A percentile compares a stretch with the other conserved stretches of the same genome.
Conservation (phyloP, 2,888 invertebrate genomes). For the Melanostoma scalare region DNA sequence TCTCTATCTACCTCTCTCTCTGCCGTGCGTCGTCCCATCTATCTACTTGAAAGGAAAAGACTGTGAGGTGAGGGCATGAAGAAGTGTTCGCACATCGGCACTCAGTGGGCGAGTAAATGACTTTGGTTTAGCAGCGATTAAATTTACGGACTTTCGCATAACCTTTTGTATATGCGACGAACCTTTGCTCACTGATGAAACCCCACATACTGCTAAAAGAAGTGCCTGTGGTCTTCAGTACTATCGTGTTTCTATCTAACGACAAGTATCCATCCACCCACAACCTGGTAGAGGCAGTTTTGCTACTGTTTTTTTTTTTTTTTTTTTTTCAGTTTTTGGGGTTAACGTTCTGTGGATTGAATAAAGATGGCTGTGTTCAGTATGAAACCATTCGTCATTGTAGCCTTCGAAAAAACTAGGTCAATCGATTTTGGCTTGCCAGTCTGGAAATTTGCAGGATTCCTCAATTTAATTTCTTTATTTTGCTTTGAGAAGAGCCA, state of each 20-base stretch:
- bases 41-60: slow-evolving; percentile 26
- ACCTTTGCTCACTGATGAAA: slow-evolving; percentile 25
- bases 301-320: slow-evolving; percentile 4
- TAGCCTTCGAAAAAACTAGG: slow-evolving; percentile 53
- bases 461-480: slow-evolving; percentile 46
- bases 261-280: neutral
- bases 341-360: slow-evolving; percentile 51
- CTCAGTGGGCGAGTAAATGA: slow-evolving; percentile 69
- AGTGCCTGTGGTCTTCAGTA: neutral
- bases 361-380: slow-evolving; percentile 45
- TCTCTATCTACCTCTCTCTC: too few species aligned
- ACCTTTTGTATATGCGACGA: slow-evolving; percentile 33
- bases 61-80: neutral
- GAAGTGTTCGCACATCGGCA: slow-evolving; percentile 63
- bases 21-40: too few species aligned
- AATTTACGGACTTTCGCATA: slow-evolving; percentile 59
- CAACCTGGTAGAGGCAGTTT: too few species aligned
- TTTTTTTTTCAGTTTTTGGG: slow-evolving; percentile 17
- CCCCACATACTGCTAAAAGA: slow-evolving; percentile 5
- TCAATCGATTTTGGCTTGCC: slow-evolving; percentile 67
- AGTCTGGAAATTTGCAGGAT: slow-evolving; percentile 44
- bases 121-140: slow-evolving; percentile 69
- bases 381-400: slow-evolving; percentile 50
- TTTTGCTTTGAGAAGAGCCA: slow-evolving; percentile 29
- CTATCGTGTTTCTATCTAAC: neutral